A percentile compares a stretch with the other conserved stretches of the same genome.
Conservation (phyloP, 2,113 vertebrate genomes). For the Syngnathus scovelli region DNA sequence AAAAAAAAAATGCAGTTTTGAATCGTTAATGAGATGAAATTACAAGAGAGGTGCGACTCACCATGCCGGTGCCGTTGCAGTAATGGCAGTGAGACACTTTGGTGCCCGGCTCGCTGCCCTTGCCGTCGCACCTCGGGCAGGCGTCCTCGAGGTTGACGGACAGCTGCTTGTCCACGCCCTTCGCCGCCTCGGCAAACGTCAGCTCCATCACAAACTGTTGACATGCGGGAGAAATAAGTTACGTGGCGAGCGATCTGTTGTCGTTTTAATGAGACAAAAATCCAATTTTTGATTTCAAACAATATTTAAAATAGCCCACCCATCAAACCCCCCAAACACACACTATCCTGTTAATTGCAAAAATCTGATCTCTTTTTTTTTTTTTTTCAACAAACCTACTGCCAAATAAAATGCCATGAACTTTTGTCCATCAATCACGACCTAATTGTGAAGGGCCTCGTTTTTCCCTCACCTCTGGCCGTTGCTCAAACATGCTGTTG, state of each 20-base stretch:
- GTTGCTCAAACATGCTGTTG: slow-evolving; percentile 80
- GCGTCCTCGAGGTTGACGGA: slow-evolving; percentile 77
- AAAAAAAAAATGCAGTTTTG: not conserved
- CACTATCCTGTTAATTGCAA: no score
- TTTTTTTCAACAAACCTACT: no score
- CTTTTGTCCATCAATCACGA: not conserved
- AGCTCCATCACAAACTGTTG: slow-evolving; percentile 90
- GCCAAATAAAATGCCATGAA: no score
- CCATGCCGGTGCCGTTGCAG: slow-evolving; percentile 89
- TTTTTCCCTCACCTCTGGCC: slow-evolving; percentile 78
- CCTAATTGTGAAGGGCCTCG: not conserved
- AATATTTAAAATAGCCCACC: no score
- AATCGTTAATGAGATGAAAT: not conserved
- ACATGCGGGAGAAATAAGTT: not conserved
- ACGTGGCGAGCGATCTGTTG: no score
- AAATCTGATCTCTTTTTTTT: no score
- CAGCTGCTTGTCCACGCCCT: slow-evolving; percentile 87
- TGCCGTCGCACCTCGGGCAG: slow-evolving; percentile 82
- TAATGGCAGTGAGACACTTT: slow-evolving; percentile 82
- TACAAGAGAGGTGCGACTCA: slow-evolving; percentile 49
- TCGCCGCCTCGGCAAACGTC: slow-evolving; percentile 88
- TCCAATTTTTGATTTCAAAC: no score
- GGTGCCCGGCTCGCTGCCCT: slow-evolving; percentile 84
- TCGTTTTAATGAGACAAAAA: no score
- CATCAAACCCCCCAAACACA: no score